Conservation (phyloP, 2,888 invertebrate species). For the Spilarctia lutea region DNA sequence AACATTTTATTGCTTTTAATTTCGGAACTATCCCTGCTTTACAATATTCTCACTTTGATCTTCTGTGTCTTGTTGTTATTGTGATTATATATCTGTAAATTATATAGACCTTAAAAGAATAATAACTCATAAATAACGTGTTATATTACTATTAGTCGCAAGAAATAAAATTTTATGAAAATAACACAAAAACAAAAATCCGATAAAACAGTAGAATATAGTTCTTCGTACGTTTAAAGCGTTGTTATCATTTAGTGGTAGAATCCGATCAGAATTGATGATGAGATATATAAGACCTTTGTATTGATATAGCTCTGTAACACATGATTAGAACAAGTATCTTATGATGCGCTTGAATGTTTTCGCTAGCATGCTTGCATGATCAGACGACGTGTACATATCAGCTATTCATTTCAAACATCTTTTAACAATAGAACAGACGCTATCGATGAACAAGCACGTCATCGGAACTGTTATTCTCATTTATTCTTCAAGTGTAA, state of each 20-base stretch:
- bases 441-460: constrained; percentile 26
- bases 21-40: neutral
- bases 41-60: neutral
- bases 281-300: neutral
- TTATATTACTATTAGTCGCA: no score
- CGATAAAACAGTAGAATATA: neutral
- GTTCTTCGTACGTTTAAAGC: neutral
- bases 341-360: constrained; percentile 7
- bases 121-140: no score
- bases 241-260: neutral
- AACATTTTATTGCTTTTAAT: neutral
- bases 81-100: neutral
- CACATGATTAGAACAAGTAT: constrained; percentile 3
- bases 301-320: neutral
- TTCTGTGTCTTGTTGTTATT: neutral
- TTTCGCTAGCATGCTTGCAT: constrained; percentile 8
- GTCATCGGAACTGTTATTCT: constrained; percentile 41
- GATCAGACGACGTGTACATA: constrained; percentile 7
- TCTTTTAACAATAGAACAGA: constrained; percentile 28
- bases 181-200: neutral
- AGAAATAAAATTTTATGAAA: neutral
- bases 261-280: neutral
- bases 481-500: constrained; percentile 26
- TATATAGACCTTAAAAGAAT: neutral
- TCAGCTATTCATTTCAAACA: constrained; percentile 17